Evolutionary conservation across 2,888 invertebrate species (phyloP).

Genomic region (Meiosimyza decipiens): DNA sequence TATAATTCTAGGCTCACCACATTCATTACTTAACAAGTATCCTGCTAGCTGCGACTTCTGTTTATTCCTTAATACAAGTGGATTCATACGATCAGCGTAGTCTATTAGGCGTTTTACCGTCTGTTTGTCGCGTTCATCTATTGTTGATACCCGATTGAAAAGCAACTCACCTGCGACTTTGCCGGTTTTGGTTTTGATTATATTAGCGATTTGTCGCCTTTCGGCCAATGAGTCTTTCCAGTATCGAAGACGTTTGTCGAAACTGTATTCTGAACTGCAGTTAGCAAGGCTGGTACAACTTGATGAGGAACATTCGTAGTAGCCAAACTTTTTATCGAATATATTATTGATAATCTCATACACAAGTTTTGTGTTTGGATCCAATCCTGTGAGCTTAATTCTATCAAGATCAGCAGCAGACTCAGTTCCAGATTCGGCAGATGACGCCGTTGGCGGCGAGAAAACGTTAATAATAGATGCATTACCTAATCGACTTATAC

Average conservation of each 20-base stretch:
- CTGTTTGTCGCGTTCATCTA: conserved; percentile 53
- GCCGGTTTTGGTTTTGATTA: conserved; percentile 46
- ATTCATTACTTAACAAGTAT: conserved; percentile 34
- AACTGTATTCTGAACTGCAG: conserved; percentile 38
- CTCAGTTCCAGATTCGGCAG: neutral
- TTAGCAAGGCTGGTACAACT: conserved; percentile 41
- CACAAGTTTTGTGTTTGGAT: conserved; percentile 42
- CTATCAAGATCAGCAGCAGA: neutral
- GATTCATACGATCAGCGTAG: conserved; percentile 52
- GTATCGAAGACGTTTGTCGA: conserved; percentile 54
- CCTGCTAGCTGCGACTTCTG: conserved; percentile 36
- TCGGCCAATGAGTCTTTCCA: conserved; percentile 54
- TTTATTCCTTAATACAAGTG: conserved; percentile 37
- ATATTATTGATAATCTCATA: conserved; percentile 50
- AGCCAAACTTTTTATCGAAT: conserved; percentile 52
- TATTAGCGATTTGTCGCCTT: conserved; percentile 45
- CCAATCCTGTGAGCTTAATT: neutral
- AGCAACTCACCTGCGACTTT: conserved; percentile 50
- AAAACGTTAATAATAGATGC: conserved; percentile 39
- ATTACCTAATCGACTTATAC: neutral
- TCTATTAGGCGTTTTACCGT: conserved; percentile 54
- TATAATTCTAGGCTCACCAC: conserved; percentile 23
- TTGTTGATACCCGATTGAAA: conserved; percentile 50
- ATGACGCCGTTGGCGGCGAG: conserved; percentile 27
- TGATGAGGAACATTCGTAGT: conserved; percentile 50